phyloP scores from a whole-genome alignment of 2,888 invertebrate species.

The Venusia cambrica region DNA sequence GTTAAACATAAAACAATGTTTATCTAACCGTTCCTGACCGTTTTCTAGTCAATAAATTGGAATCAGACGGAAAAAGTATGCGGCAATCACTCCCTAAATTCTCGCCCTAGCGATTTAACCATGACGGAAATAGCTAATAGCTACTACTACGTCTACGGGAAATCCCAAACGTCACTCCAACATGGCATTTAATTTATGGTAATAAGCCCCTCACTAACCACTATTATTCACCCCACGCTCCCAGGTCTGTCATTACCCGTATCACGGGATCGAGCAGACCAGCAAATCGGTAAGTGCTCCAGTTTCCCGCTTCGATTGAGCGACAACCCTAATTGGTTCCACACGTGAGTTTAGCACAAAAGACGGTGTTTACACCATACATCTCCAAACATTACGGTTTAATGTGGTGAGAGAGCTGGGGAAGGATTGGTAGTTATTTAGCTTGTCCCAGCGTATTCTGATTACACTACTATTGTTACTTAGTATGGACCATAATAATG shows the following conservation, averaged over 20 bases:
- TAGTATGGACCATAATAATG: too few relatives aligned
- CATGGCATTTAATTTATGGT: constrained; percentile 10
- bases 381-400: constrained; percentile 11
- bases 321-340: constrained; percentile 44
- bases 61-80: too few relatives aligned
- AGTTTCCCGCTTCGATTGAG: constrained; percentile 41
- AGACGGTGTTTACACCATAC: constrained; percentile 22
- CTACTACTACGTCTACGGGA: too few relatives aligned
- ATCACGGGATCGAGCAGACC: constrained; percentile 32
- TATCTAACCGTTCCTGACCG: too few relatives aligned
- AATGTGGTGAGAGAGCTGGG: constrained; percentile 3
- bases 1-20: too few relatives aligned
- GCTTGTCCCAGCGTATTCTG: too few relatives aligned
- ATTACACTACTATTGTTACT: too few relatives aligned
- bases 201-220: constrained; percentile 17
- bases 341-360: constrained; percentile 24
- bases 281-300: constrained; percentile 54
- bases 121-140: too few relatives aligned
- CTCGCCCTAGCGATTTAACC: too few relatives aligned
- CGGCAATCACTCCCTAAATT: too few relatives aligned
- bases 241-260: constrained; percentile 34
- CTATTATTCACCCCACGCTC: constrained; percentile 15
- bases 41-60: too few relatives aligned
- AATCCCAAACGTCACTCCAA: background rate
- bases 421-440: too few relatives aligned